Evolutionary conservation across 2,113 vertebrate genomes (phyloP).

Genomic region (Antechinus flavipes): DNA sequence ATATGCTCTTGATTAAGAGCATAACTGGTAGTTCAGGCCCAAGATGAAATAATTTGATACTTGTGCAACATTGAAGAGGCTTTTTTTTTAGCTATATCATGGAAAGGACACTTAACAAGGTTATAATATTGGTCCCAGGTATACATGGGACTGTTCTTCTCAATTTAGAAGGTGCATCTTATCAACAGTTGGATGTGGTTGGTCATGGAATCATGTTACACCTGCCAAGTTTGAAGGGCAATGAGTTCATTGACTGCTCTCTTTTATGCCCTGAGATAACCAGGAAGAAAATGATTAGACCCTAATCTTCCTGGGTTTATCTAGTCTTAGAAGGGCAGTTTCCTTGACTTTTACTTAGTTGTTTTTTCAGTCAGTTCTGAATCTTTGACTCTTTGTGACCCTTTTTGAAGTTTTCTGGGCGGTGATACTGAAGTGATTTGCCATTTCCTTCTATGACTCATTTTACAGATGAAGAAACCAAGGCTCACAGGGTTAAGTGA

Average conservation of each 20-base stretch:
- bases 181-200: neutral
- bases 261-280: neutral
- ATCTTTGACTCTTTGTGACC: neutral
- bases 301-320: neutral
- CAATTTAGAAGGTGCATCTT: neutral
- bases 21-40: neutral
- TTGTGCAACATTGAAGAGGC: neutral
- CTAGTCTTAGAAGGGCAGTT: neutral
- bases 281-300: neutral
- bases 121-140: neutral
- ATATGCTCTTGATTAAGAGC: neutral
- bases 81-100: neutral
- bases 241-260: neutral
- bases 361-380: neutral
- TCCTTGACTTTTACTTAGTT: neutral
- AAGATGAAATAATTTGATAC: neutral
- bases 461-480: neutral
- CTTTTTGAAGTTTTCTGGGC: neutral
- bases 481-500: neutral
- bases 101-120: neutral
- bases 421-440: neutral
- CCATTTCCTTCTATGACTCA: neutral
- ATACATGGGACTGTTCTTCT: neutral
- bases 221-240: neutral
- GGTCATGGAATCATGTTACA: neutral